phyloP scores from a whole-genome alignment of 2,888 invertebrate species.

The Lordiphosa andalusiaca region DNA sequence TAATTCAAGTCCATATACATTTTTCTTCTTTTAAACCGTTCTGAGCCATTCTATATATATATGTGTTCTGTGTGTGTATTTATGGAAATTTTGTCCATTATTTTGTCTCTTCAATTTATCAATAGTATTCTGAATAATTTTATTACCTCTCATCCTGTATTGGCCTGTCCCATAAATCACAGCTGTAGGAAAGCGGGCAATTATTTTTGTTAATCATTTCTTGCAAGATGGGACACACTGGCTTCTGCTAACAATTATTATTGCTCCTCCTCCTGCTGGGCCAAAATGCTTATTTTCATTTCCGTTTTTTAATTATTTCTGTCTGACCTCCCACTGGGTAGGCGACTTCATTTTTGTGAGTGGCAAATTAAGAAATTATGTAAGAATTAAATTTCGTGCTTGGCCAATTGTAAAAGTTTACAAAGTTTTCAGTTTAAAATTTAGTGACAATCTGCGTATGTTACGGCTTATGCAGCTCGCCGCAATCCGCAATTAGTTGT shows the following conservation, averaged over 20 bases:
- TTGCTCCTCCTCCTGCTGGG: neutral
- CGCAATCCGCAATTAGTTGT: slow-evolving; percentile 56
- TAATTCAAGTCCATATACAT: too few species aligned
- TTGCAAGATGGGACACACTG: slow-evolving; percentile 11
- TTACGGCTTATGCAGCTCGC: slow-evolving; percentile 32
- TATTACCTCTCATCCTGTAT: neutral
- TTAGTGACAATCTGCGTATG: slow-evolving; percentile 10
- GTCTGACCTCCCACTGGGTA: slow-evolving; percentile 1
- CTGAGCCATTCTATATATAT: too few species aligned
- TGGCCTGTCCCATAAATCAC: slow-evolving; percentile 1
- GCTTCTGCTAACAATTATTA: neutral
- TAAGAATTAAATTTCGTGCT: slow-evolving; percentile 51
- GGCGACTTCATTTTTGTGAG: slow-evolving; percentile 20
- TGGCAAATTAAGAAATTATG: slow-evolving; percentile 26
- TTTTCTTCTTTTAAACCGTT: too few species aligned
- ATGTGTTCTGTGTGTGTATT: too few species aligned
- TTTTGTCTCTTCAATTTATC: too few species aligned
- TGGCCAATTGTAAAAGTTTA: slow-evolving; percentile 37
- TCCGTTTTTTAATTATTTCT: slow-evolving; percentile 26
- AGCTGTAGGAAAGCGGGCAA: slow-evolving; percentile 5
- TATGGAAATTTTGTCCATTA: too few species aligned
- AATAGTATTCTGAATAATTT: too few species aligned
- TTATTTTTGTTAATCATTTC: slow-evolving; percentile 19
- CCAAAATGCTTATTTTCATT: slow-evolving; percentile 2
- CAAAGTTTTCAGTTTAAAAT: slow-evolving; percentile 18